phyloP scores from a whole-genome alignment of 53 echinoderm and acorn worm species.

The Crossaster papposus region DNA sequence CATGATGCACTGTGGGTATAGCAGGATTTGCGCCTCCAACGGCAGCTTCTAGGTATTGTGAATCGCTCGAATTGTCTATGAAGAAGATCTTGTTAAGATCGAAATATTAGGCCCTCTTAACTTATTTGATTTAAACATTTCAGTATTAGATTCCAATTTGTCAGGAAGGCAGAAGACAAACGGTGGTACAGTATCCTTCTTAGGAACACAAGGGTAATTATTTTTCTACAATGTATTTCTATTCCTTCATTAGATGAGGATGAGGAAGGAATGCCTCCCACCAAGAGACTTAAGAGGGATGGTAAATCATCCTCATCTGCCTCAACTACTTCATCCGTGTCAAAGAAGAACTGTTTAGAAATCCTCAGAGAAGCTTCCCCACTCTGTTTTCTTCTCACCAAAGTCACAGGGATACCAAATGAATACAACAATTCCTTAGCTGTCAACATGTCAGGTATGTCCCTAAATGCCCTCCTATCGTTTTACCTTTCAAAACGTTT shows the following conservation, averaged over 20 bases:
- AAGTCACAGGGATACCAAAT: conserved; percentile 79
- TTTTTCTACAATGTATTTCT: background rate
- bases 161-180: too few species aligned
- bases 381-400: conserved; percentile 80
- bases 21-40: too few species aligned
- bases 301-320: background rate
- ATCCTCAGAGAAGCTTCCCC: conserved; percentile 71
- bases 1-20: too few species aligned
- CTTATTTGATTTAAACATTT: too few species aligned
- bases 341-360: conserved; percentile 64
- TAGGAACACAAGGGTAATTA: background rate
- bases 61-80: too few species aligned
- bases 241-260: conserved; percentile 5
- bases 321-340: conserved; percentile 26
- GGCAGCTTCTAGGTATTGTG: too few species aligned
- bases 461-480: too few species aligned
- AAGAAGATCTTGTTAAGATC: too few species aligned
- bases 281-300: conserved; percentile 35
- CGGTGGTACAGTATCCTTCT: background rate
- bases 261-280: conserved; percentile 34
- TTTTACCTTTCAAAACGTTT: too few species aligned
- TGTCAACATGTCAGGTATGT: conserved; percentile 87
- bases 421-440: conserved; percentile 78
- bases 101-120: too few species aligned
- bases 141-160: too few species aligned